Percentiles rank a stretch among this genome's conserved stretches.
Evolutionary conservation across 2,888 invertebrate genomes (phyloP).

Genomic region (Tineola bisselliella): DNA sequence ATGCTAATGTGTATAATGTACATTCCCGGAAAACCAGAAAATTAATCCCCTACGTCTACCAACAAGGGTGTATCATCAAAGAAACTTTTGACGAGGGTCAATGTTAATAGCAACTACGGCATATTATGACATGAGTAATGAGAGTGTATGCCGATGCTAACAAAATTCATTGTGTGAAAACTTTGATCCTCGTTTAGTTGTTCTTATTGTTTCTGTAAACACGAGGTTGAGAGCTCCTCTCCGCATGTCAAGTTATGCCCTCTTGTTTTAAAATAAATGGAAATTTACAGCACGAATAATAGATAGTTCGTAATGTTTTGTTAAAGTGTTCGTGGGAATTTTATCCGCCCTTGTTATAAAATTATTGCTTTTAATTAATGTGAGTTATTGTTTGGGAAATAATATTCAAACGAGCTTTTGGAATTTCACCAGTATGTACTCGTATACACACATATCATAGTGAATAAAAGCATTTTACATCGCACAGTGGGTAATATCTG

Average conservation of each 20-base stretch:
- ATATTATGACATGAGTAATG: constrained; percentile 13
- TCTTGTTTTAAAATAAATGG: neutral
- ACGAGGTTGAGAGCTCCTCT: constrained; percentile 5
- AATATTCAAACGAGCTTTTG: neutral
- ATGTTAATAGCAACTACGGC: constrained; percentile 27
- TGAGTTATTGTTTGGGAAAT: neutral
- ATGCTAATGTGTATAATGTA: constrained; percentile 30
- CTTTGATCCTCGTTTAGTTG: constrained; percentile 1
- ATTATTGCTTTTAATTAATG: neutral
- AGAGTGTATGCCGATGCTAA: constrained; percentile 4
- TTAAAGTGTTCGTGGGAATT: neutral
- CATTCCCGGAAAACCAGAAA: constrained; percentile 29
- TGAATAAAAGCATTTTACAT: neutral
- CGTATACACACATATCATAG: too few species aligned
- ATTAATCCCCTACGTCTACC: constrained; percentile 27
- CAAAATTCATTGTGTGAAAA: constrained; percentile 12
- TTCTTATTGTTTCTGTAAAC: constrained; percentile 3
- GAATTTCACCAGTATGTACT: too few species aligned
- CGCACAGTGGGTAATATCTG: neutral
- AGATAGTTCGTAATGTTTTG: neutral
- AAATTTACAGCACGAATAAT: neutral
- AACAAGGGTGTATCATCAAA: constrained; percentile 31
- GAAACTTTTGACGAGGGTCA: constrained; percentile 46
- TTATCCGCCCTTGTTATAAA: neutral
- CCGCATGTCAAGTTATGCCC: neutral